Percentiles rank a stretch among this genome's conserved stretches.
phyloP scores from a whole-genome alignment of 2,113 vertebrate genomes.

The Caracal caracal region DNA sequence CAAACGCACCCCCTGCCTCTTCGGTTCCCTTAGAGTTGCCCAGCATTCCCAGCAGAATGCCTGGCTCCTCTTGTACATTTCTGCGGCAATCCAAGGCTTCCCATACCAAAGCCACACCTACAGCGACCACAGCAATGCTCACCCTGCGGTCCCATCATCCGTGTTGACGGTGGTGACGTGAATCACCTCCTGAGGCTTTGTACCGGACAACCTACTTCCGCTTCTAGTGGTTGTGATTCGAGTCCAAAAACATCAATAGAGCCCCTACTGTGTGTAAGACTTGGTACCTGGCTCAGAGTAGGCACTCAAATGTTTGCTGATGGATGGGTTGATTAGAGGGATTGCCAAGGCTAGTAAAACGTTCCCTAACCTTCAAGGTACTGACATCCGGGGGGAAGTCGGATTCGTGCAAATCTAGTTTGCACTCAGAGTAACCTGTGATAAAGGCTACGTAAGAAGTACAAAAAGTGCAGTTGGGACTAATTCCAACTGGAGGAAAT shows the following conservation, averaged over 20 bases:
- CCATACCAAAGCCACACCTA: constrained; percentile 22
- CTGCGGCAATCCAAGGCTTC: background rate
- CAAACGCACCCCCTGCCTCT: background rate
- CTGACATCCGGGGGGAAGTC: background rate
- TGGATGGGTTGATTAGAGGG: constrained; percentile 34
- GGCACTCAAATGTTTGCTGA: constrained; percentile 58
- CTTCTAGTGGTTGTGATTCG: constrained; percentile 35
- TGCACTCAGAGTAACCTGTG: background rate
- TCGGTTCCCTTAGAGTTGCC: background rate
- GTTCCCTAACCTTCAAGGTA: constrained; percentile 46
- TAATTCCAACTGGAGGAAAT: constrained; percentile 7
- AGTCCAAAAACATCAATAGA: constrained; percentile 40
- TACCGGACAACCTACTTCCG: constrained; percentile 28
- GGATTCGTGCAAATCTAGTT: background rate
- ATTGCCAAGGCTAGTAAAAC: constrained; percentile 56
- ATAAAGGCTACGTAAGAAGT: background rate
- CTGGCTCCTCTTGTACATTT: background rate
- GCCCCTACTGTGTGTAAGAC: constrained; percentile 19
- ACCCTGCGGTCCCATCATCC: constrained; percentile 40
- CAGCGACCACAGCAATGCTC: background rate
- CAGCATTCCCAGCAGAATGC: background rate
- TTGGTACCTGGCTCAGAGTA: constrained; percentile 35
- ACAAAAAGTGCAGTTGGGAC: background rate
- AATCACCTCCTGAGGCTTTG: background rate
- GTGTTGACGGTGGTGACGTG: background rate